Percentiles rank a stretch among this genome's conserved stretches.
phyloP scores from a whole-genome alignment of 2,888 invertebrate species.

The Sepiola atlantica region DNA sequence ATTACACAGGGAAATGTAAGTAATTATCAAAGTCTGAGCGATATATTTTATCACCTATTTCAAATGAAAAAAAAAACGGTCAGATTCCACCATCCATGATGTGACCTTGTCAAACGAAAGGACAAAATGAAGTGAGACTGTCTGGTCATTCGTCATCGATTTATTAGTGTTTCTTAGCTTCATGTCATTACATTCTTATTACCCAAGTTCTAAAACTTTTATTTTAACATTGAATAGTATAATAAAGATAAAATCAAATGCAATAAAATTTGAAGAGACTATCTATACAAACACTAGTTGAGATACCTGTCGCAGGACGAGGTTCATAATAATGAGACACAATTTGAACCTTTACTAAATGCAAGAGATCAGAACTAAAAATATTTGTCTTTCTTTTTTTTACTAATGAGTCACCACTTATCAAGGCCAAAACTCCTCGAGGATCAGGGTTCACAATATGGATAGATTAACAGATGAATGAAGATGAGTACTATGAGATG shows the following conservation, averaged over 20 bases:
- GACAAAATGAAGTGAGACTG: background rate
- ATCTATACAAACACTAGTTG: too few relatives aligned
- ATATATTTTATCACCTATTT: background rate
- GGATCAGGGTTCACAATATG: too few relatives aligned
- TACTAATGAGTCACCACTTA: too few relatives aligned
- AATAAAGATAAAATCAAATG: background rate
- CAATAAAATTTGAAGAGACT: background rate
- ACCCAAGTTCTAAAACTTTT: background rate
- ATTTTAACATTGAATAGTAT: background rate
- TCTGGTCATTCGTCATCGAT: background rate
- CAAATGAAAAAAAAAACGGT: background rate
- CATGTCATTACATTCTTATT: background rate
- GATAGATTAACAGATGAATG: too few relatives aligned
- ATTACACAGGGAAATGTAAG: background rate
- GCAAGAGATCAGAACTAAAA: too few relatives aligned
- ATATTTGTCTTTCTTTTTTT: too few relatives aligned
- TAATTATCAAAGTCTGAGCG: background rate
- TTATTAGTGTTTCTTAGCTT: background rate
- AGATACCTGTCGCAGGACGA: too few relatives aligned
- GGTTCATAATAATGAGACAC: too few relatives aligned
- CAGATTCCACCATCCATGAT: background rate
- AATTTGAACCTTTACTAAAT: too few relatives aligned
- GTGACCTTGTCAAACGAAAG: background rate
- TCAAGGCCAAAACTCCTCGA: too few relatives aligned
- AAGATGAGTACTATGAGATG: too few relatives aligned